Evolutionary conservation across 2,113 vertebrate genomes (phyloP).

Genomic region (Melanotaenia duboulayi): DNA sequence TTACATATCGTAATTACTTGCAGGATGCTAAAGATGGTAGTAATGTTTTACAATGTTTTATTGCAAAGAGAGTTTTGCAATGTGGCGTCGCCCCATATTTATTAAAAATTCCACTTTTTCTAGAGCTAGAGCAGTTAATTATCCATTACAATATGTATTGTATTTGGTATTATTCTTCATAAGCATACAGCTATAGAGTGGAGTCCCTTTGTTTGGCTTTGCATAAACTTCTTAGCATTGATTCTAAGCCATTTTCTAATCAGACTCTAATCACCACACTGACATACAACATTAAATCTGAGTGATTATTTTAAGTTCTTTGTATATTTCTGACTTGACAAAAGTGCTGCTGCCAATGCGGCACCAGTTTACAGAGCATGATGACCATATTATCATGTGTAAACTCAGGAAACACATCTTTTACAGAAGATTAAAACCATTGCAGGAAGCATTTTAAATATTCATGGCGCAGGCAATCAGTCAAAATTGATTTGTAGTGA

Average conservation of each 20-base stretch:
- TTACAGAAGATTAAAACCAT: constrained; percentile 38
- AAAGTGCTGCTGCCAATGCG: constrained; percentile 53
- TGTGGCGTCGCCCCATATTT: constrained; percentile 14
- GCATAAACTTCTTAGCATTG: constrained; percentile 18
- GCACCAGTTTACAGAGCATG: constrained; percentile 24
- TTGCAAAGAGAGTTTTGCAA: constrained; percentile 6
- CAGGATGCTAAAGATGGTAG: constrained; percentile 37
- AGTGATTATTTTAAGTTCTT: constrained; percentile 50
- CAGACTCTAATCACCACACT: constrained; percentile 55
- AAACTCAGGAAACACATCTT: constrained; percentile 34
- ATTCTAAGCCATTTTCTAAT: constrained; percentile 47
- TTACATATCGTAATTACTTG: constrained; percentile 64
- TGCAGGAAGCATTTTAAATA: constrained; percentile 21
- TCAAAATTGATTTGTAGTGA: constrained; percentile 41
- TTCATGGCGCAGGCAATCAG: constrained; percentile 51
- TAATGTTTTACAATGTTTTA: constrained; percentile 53
- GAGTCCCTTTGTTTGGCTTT: background rate
- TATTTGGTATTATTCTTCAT: constrained; percentile 41
- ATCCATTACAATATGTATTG: constrained; percentile 56
- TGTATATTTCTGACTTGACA: constrained; percentile 35
- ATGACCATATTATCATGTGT: constrained; percentile 45
- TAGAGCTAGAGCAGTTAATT: constrained; percentile 41
- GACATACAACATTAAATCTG: constrained; percentile 53
- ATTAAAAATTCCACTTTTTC: constrained; percentile 38
- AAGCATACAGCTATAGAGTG: constrained; percentile 5